Base-by-base conservation (phyloP, 2,113 vertebrate genomes). In the Albula goreensis region DNA sequence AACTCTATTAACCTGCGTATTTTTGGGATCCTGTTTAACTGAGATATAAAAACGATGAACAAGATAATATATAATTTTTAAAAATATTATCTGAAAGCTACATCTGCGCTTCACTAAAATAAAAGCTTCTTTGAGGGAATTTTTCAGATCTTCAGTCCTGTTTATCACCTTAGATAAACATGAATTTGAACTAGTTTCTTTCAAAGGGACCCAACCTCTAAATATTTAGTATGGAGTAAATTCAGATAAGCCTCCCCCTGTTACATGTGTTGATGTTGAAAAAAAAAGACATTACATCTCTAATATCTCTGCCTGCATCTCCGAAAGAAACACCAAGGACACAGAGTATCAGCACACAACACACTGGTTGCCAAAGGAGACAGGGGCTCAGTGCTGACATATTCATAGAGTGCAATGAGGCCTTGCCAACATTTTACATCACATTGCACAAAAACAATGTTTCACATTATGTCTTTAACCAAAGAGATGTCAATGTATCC, bases 321-420 rank as follows among this genome's bases (percentile, higher is more conserved):
- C 81, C 81, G 31, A 83, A 15, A 56, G 81, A 56, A 17, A 63
- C 56, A 41, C 56, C 56, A 41, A 56, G 81, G 81, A 49, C 56
- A 48, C 81, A 48, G 52, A 13, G 70, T n/a, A 74, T 74, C 70
- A 74, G n/a, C n/a, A 74, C 70, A 74, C n/a, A 7, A 74, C 8
- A 74, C 7, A 74, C 6, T 10, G 22, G 17, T 74, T 31, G 70
- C 70, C 70, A 74, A 74, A 74, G 22, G n/a, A n/a, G 70, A 74
- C 25, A 10, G 22, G 22, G 31, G 9, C n/a, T 25, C 11, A 74
- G 70, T 25, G 70, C 70, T 9, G n/a, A 9, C n/a, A 13, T 74
- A 74, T 74, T 74, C 70, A 74, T 74, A n/a, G 70, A 9, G 22
- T 74, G 70, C 70, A 31, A 74, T 74, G 63, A 66, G 25, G 11